These are phyloP conservation scores for Phocoena phocoena DNA, from an alignment of 2,113 vertebrate species.

Conservation along the genomic window DNA sequence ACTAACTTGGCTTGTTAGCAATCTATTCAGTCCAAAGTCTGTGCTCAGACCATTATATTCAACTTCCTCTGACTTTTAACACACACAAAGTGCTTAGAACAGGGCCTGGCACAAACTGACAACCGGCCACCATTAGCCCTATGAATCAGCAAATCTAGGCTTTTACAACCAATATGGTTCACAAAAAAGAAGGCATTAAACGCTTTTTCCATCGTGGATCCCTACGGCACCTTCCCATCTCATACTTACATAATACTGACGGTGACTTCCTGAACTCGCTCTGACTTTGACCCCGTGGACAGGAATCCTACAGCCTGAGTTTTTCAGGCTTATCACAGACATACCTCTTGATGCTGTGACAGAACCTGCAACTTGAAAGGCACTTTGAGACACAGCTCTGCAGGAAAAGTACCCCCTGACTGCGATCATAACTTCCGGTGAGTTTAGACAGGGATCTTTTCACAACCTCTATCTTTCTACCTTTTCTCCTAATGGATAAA, in stretches of 20 bases:
- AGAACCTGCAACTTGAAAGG: background rate
- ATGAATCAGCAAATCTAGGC: background rate
- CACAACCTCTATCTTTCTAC: background rate
- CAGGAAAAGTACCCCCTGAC: background rate
- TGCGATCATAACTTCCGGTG: background rate
- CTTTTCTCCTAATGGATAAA: conserved; percentile 10
- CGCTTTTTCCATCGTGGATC: too few species aligned
- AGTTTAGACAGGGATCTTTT: background rate
- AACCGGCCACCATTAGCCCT: background rate
- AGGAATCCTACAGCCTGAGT: background rate
- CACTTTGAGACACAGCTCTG: background rate
- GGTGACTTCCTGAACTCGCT: background rate
- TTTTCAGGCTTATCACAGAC: background rate
- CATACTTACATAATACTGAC: fast-evolving
- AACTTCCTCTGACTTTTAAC: background rate
- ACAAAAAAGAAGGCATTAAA: background rate
- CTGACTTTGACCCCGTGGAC: background rate
- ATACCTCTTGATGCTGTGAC: background rate
- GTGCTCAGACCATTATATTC: background rate
- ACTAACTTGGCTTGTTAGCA: background rate
- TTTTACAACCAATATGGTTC: background rate
- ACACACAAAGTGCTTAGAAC: background rate
- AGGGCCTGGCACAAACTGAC: background rate
- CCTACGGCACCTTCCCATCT: background rate
- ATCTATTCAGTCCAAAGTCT: background rate